A percentile compares a stretch with the other conserved stretches of the same genome.
Conservation (phyloP, 2,797 vertebrate genomes). For the Parambassis ranga region DNA sequence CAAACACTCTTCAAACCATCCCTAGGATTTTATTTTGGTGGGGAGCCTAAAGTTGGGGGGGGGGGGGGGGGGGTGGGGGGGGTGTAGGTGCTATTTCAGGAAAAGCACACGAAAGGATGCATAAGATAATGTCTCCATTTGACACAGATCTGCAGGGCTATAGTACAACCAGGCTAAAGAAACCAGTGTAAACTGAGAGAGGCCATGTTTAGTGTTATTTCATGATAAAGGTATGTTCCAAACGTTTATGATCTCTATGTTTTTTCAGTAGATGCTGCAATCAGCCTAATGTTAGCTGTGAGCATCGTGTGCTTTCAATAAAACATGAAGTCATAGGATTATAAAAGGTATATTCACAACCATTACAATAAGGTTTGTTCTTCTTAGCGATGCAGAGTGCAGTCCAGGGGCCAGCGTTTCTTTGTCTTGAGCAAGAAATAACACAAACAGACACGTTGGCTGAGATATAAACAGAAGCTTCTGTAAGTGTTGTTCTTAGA, state of each 20-base stretch:
- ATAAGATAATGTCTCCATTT: neutral
- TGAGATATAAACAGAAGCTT: constrained; percentile 28
- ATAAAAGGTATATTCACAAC: constrained; percentile 60
- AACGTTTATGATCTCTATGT: constrained; percentile 32
- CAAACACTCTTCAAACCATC: neutral
- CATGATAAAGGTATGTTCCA: too few relatives aligned
- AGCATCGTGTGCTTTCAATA: constrained; percentile 49
- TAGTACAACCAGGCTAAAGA: too few relatives aligned
- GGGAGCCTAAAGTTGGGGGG: neutral
- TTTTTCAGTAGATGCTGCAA: constrained; percentile 15
- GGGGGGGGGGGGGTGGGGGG: neutral
- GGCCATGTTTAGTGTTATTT: too few relatives aligned
- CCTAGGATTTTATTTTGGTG: neutral
- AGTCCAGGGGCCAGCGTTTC: constrained; percentile 37
- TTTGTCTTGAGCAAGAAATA: constrained; percentile 43
- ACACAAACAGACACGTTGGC: constrained; percentile 55
- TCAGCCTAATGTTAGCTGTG: constrained; percentile 11
- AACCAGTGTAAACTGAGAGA: too few relatives aligned
- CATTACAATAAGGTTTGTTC: constrained; percentile 39
- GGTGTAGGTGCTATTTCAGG: neutral
- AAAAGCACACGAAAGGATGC: neutral
- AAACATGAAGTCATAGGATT: constrained; percentile 56
- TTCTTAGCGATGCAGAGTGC: constrained; percentile 34
- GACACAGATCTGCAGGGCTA: too few relatives aligned
- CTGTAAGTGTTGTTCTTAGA: constrained; percentile 15